Percentiles rank a stretch among this genome's conserved stretches.
Evolutionary conservation across 1,140 invertebrate genomes (phyloP).

Genomic region (Drosophila pectinifera): DNA sequence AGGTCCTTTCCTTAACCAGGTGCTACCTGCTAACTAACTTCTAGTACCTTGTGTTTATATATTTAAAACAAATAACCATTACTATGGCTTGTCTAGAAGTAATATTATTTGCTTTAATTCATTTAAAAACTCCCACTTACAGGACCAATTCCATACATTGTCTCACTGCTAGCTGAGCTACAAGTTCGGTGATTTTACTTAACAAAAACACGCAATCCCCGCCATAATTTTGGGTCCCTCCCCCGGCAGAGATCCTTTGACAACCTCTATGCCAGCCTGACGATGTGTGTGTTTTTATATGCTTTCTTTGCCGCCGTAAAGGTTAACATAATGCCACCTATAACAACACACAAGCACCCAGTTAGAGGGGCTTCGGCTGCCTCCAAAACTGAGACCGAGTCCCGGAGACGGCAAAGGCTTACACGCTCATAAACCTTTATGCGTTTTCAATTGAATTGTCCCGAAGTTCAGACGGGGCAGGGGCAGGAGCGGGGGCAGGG

Average conservation of each 20-base stretch:
- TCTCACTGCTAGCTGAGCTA: not conserved
- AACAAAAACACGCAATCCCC: not conserved
- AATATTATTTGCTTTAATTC: too few relatives aligned
- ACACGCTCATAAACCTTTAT: conserved; percentile 67
- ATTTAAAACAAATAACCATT: too few relatives aligned
- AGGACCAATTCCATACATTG: not conserved
- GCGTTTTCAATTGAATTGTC: conserved; percentile 66
- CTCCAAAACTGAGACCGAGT: conserved; percentile 1
- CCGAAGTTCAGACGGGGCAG: conserved; percentile 16
- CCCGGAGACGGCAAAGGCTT: conserved; percentile 46
- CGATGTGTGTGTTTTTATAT: conserved; percentile 20
- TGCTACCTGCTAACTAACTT: not conserved
- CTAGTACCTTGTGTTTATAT: too few relatives aligned
- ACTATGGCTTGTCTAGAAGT: too few relatives aligned
- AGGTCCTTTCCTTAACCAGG: too few relatives aligned
- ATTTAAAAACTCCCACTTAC: not conserved
- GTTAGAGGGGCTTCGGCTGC: conserved; percentile 7
- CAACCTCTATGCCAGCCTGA: too few relatives aligned
- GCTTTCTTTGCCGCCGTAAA: conserved; percentile 39
- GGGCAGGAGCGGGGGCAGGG: not conserved
- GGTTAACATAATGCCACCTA: conserved; percentile 59
- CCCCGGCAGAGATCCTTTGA: too few relatives aligned
- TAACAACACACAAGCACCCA: conserved; percentile 60
- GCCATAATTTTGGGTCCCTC: too few relatives aligned
- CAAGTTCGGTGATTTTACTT: not conserved